Evolutionary conservation across 2,113 vertebrate species (phyloP), one percentile per base, ranked within the genome.

Genomic region (Picathartes gymnocephalus): DNA sequence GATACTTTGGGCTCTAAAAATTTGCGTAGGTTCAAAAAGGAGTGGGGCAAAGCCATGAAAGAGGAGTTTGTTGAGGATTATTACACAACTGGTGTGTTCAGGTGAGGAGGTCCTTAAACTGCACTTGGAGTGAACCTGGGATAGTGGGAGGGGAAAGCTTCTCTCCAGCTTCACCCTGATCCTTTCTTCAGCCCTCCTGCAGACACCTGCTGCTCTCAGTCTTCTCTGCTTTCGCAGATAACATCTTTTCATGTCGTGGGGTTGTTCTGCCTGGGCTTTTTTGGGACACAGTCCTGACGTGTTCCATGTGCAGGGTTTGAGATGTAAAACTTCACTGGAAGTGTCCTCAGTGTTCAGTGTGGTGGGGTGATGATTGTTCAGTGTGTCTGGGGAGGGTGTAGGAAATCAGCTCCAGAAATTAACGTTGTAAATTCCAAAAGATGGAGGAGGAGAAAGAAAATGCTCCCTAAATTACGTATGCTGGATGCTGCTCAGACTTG

Each of bases 271-370:
- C 40, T 51, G 72, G 57, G 48, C 10, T 68, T 54, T 37, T 57
- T 60, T 58, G 56, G 48, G 58, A 16, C 2, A 0, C 9, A 0
- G 45, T 14, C 30, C 57, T 77, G 16, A 10, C 0, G 0, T 57
- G 81, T 40, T 60, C 68, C 56, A 1, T 54, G 53, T 54, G 73
- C 57, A 28, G 68, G 33, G 24, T 47, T 83, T 23, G 58, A 42
- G 33, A 7, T 50, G 37, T 13, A 18, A 44, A 70, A 73, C 2
- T 6, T 90, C 54, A 1, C 50, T 53, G 33, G 2, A 9, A 56
- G 9, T 61, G 37, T 65, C 69, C 78, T 77, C 19, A 7, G 68
- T 4, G 0, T 35, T 86, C 53, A 9, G 14, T 7, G 33, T 42
- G 71, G 7, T 25, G 31, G n/a, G 40, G n/a, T 44, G 8, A 13